These are phyloP conservation scores for Hippopotamyrus pictus DNA, from an alignment of 2,797 vertebrate species.

Conservation along the genomic window DNA sequence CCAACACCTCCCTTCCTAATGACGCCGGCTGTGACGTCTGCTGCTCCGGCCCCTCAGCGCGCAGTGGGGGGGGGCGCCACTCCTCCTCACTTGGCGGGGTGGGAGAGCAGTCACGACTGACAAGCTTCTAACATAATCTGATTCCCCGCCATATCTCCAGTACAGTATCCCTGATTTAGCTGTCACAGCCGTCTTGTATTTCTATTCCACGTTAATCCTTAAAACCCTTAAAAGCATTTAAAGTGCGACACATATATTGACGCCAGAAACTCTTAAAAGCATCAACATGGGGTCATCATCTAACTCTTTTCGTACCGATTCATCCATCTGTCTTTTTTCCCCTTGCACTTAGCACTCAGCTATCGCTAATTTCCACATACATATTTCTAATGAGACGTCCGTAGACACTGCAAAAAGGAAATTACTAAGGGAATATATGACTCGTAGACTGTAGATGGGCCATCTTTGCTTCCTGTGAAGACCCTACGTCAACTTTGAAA, in stretches of 20 bases:
- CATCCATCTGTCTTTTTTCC: neutral
- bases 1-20: slow-evolving; percentile 8
- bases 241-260: neutral
- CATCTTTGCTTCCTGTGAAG: neutral
- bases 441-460: neutral
- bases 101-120: slow-evolving; percentile 39
- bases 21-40: neutral
- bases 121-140: slow-evolving; percentile 44
- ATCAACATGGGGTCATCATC: neutral
- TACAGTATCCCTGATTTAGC: slow-evolving; percentile 24
- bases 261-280: neutral
- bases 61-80: neutral
- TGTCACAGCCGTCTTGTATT: neutral
- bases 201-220: neutral
- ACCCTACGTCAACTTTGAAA: slow-evolving; percentile 4
- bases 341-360: neutral
- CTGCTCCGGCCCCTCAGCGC: slow-evolving; percentile 14
- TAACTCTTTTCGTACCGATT: neutral
- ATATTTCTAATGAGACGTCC: neutral
- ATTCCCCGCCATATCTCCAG: slow-evolving; percentile 30
- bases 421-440: neutral
- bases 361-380: neutral
- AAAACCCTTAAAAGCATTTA: slow-evolving; percentile 15
- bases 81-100: slow-evolving; percentile 26
- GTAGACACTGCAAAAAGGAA: neutral